Percentiles rank a stretch among this genome's conserved stretches.
phyloP scores from a whole-genome alignment of 2,113 vertebrate genomes.

The Embiotoca jacksoni region DNA sequence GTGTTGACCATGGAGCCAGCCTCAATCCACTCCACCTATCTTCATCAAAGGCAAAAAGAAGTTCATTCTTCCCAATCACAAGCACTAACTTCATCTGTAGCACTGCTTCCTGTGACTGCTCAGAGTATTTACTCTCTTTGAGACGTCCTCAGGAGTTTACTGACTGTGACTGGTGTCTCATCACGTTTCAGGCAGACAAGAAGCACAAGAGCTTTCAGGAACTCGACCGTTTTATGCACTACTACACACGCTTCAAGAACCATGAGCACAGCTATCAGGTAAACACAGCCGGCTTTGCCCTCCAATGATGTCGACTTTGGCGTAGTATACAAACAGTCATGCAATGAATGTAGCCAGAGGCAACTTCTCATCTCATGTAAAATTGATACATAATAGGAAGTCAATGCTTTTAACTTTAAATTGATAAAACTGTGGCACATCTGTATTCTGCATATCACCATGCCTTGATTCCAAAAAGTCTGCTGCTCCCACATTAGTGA shows the following conservation, averaged over 20 bases:
- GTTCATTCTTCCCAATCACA: slow-evolving; percentile 12
- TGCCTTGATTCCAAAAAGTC: slow-evolving; percentile 1
- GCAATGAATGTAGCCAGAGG: background rate
- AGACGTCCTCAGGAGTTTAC: slow-evolving; percentile 37
- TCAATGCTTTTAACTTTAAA: background rate
- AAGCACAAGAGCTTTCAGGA: slow-evolving; percentile 99
- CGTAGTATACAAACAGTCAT: slow-evolving; percentile 10
- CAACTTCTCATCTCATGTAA: background rate
- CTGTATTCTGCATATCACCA: slow-evolving; percentile 6
- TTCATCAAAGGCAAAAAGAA: slow-evolving; percentile 22
- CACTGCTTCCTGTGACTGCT: slow-evolving; percentile 19
- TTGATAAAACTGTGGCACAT: background rate
- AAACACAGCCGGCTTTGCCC: slow-evolving; percentile 47
- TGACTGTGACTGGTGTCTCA: slow-evolving; percentile 50
- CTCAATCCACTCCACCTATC: background rate
- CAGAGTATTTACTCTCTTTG: slow-evolving; percentile 16
- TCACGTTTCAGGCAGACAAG: slow-evolving; percentile 91
- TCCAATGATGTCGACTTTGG: slow-evolving; percentile 33
- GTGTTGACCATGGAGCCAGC: background rate
- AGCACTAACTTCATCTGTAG: slow-evolving; percentile 33
- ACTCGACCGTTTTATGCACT: slow-evolving; percentile 99
- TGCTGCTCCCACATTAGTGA: background rate
- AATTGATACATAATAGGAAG: background rate
- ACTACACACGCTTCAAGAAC: slow-evolving; percentile 99
- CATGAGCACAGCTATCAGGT: slow-evolving; percentile 99